phyloP scores from a whole-genome alignment of 2,797 vertebrate genomes.

The Echiichthys vipera region DNA sequence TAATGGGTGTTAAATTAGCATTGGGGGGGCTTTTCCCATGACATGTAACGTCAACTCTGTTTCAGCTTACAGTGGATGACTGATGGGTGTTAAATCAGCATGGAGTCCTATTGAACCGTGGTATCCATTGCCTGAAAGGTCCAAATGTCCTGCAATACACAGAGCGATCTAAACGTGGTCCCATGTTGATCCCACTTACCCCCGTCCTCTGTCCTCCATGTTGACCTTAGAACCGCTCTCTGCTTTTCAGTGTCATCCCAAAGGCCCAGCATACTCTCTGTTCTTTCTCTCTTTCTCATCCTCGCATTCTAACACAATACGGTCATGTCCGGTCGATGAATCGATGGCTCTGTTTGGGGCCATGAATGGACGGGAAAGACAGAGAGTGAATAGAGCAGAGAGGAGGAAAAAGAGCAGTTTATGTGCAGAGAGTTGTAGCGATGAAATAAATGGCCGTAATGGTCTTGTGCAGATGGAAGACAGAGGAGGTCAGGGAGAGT shows the following conservation, averaged over 20 bases:
- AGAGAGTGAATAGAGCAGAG: slow-evolving; percentile 52
- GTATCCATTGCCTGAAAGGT: slow-evolving; percentile 41
- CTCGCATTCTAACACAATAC: slow-evolving; percentile 76
- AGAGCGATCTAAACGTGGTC: slow-evolving; percentile 38
- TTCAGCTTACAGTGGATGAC: slow-evolving; percentile 52
- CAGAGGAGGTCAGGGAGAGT: slow-evolving; percentile 72
- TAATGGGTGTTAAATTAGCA: slow-evolving; percentile 27
- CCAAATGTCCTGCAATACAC: slow-evolving; percentile 43
- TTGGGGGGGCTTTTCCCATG: slow-evolving; percentile 61
- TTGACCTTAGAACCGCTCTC: slow-evolving; percentile 65
- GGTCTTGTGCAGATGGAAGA: slow-evolving; percentile 76
- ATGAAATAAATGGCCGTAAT: slow-evolving; percentile 70
- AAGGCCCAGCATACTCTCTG: slow-evolving; percentile 23
- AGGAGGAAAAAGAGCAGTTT: slow-evolving; percentile 65
- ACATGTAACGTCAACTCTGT: slow-evolving; percentile 47
- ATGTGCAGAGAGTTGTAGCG: slow-evolving; percentile 64
- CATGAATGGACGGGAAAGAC: slow-evolving; percentile 68
- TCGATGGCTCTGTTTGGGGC: slow-evolving; percentile 74
- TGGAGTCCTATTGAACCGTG: slow-evolving; percentile 38
- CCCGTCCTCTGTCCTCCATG: slow-evolving; percentile 36
- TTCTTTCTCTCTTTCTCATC: slow-evolving; percentile 57
- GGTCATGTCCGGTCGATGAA: slow-evolving; percentile 80
- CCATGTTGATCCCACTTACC: slow-evolving; percentile 25
- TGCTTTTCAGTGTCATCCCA: slow-evolving; percentile 50
- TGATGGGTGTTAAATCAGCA: slow-evolving; percentile 55